Conservation (phyloP, 1,140 invertebrate species). For the Neuroterus valhalla region DNA sequence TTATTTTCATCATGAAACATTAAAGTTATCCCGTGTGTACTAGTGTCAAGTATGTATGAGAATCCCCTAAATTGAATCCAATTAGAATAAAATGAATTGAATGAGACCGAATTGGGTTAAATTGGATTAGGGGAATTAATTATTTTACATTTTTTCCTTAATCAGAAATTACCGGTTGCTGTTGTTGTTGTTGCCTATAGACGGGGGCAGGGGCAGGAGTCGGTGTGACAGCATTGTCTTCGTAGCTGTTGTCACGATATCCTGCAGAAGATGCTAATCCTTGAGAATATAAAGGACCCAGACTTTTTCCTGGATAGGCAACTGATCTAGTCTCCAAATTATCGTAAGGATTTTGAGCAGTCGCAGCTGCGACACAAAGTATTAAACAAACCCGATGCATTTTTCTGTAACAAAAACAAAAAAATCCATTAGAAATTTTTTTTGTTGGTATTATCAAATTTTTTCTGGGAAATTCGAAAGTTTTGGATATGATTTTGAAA, state of each 20-base stretch:
- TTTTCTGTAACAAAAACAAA: constrained; percentile 37
- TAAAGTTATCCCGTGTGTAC: too few relatives aligned
- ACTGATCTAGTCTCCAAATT: constrained; percentile 66
- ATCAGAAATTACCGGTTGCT: constrained; percentile 46
- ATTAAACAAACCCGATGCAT: constrained; percentile 68
- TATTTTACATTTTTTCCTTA: neutral
- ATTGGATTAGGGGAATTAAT: too few relatives aligned
- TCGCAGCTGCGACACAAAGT: constrained; percentile 58
- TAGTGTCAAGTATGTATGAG: too few relatives aligned
- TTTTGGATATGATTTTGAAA: too few relatives aligned
- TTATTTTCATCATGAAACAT: too few relatives aligned
- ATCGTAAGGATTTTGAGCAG: constrained; percentile 66
- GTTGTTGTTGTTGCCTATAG: constrained; percentile 54
- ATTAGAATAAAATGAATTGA: too few relatives aligned
- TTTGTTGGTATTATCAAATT: neutral
- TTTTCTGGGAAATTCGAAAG: too few relatives aligned
- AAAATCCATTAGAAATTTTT: neutral
- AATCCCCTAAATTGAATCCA: too few relatives aligned
- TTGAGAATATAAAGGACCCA: constrained; percentile 66
- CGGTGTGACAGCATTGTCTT: constrained; percentile 72
- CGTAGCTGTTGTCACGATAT: constrained; percentile 72
- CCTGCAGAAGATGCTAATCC: constrained; percentile 60
- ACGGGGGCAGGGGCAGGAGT: constrained; percentile 68
- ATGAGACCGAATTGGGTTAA: too few relatives aligned
- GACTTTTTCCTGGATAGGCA: constrained; percentile 64